These are phyloP conservation scores for Tachina lurida DNA, from an alignment of 2,888 invertebrate species.

Conservation along the genomic window DNA sequence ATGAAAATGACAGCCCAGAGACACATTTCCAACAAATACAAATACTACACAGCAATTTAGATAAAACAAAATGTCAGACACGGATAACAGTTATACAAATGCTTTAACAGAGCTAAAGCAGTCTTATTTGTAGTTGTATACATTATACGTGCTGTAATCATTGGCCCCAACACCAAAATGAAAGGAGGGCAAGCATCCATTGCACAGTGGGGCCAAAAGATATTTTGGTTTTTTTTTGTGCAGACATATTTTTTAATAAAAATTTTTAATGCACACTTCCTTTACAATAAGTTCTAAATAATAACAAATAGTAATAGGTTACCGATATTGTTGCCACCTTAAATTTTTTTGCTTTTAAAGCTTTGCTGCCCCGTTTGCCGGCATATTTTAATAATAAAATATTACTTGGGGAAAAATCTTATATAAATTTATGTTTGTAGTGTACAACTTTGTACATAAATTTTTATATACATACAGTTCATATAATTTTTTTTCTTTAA, in stretches of 20 bases:
- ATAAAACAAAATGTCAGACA: conserved; percentile 70
- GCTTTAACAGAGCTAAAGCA: conserved; percentile 9
- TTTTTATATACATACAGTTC: not conserved
- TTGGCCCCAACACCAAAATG: conserved; percentile 48
- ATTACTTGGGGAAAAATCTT: conserved; percentile 39
- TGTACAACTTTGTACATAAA: conserved; percentile 4
- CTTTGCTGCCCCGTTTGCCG: conserved; percentile 33
- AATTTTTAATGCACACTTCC: too few species aligned
- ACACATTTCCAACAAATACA: conserved; percentile 78
- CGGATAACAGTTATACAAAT: conserved; percentile 57
- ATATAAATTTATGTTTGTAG: conserved; percentile 10
- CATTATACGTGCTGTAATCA: conserved; percentile 41
- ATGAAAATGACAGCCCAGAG: conserved; percentile 83
- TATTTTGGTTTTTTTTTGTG: too few species aligned
- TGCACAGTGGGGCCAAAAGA: conserved; percentile 42
- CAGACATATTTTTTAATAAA: not conserved
- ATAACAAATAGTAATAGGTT: too few species aligned
- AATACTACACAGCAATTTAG: conserved; percentile 59
- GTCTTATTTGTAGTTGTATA: conserved; percentile 11
- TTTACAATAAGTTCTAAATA: not conserved
- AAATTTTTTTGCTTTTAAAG: not conserved
- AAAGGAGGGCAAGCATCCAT: conserved; percentile 17
- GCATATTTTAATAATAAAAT: not conserved
- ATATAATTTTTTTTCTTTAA: conserved; percentile 28
- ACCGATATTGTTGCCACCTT: too few species aligned